Percentiles rank a stretch among this genome's conserved stretches.
These are phyloP conservation scores for Halichondria panicea DNA, from an alignment of 37 sponge, comb jelly and placozoan genomes.

Conservation along the genomic window DNA sequence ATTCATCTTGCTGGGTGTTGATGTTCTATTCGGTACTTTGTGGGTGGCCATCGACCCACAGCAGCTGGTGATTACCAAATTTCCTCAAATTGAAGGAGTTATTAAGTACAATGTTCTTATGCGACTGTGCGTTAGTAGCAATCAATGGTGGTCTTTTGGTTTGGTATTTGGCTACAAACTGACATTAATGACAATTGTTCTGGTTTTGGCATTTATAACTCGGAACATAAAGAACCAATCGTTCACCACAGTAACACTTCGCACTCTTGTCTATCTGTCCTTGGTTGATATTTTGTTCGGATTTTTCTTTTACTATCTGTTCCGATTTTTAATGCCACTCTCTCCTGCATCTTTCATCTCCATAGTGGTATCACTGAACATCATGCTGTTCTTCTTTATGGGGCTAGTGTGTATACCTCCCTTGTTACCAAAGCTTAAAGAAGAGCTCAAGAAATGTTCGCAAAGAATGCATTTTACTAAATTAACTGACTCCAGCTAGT, in stretches of 20 bases:
- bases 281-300: neutral
- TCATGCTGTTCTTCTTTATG: neutral
- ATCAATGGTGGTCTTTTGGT: neutral
- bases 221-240: neutral
- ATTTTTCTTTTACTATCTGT: neutral
- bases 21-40: neutral
- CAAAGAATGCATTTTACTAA: no score
- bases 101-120: neutral
- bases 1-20: neutral
- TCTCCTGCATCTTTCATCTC: neutral
- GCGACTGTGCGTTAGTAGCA: neutral
- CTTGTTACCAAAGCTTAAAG: neutral
- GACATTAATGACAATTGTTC: neutral
- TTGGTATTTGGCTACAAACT: neutral
- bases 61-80: neutral
- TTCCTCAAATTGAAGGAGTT: neutral
- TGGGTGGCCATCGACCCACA: neutral
- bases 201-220: neutral
- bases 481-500: no score
- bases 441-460: no score
- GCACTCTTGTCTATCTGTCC: neutral
- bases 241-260: neutral
- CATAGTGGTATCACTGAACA: neutral
- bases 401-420: constrained; percentile 3
- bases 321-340: neutral